Base-by-base conservation (phyloP, 35 echinoderm and acorn worm species). In the Amphiura filiformis region DNA sequence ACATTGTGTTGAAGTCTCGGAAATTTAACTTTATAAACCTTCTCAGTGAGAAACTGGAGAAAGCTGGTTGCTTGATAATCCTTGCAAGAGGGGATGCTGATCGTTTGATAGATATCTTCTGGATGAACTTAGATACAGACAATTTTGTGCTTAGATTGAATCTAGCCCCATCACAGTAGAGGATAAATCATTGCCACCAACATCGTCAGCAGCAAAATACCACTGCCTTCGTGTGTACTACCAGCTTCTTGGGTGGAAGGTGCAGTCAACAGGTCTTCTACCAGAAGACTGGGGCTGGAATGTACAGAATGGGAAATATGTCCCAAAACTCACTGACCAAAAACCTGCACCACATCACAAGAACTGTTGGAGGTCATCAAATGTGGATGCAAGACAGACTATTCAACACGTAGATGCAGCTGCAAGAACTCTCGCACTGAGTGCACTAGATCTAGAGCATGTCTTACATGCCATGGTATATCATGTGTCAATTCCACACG, bases 341-440 rank as follows among this genome's bases (percentile, higher is more conserved):
- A n/a, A n/a, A n/a, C n/a, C n/a, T n/a, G n/a, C n/a, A n/a, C n/a
- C n/a, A n/a, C n/a, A n/a, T n/a, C n/a, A 84, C 28, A 90, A 32
- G 33, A 57, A n/a, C 44, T 90, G 1, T 35, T 91, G 35, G 26
- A 82, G 35, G 32, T 87, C 7, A 57, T 90, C 78, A 89, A 77
- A 39, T 92, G 84, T 70, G 80, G 84, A 82, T 94, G 92, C 36
- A 61, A 85, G 56, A 86, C 87, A 18, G 87, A 64, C 13, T 94
- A 87, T 37, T 90, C 35, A n/a, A 86, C 76, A 1, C 15, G 28
- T 33, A 86, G 77, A 85, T 94, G 92, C 78, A 90, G 61, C 22
- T 89, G 92, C 87, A 94, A 76, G 70, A 86, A 85, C 18, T 22
- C 76, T 86, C 18, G 14, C 20, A 61, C 88, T 36, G 86, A 93